phyloP scores from a whole-genome alignment of 1,140 invertebrate genomes.

The Eriocheir sinensis region DNA sequence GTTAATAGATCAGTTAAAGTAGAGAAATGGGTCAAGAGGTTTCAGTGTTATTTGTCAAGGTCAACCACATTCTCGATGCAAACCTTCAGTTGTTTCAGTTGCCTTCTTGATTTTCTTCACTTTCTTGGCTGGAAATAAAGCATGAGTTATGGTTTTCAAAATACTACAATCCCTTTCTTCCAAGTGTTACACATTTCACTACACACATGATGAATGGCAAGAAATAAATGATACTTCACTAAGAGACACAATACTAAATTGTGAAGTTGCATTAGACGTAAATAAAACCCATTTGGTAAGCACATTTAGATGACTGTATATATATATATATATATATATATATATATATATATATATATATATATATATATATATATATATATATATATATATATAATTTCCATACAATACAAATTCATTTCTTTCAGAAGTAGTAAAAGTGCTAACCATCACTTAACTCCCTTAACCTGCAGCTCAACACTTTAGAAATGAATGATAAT shows the following conservation, averaged over 20 bases:
- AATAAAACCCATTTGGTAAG: too few species aligned
- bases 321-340: too few species aligned
- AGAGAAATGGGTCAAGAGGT: slow-evolving; percentile 27
- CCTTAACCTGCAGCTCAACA: not conserved
- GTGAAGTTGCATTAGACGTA: too few species aligned
- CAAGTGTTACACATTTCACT: not conserved
- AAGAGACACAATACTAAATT: too few species aligned
- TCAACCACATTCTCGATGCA: slow-evolving; percentile 69
- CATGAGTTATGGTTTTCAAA: slow-evolving; percentile 35
- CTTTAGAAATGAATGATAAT: not conserved
- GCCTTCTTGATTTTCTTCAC: slow-evolving; percentile 55
- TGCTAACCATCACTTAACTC: too few species aligned
- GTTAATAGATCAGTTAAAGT: slow-evolving; percentile 54
- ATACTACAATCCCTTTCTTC: not conserved
- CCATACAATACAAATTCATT: too few species aligned
- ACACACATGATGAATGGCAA: not conserved
- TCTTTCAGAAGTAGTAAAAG: too few species aligned
- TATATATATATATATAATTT: too few species aligned
- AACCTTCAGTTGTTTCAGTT: slow-evolving; percentile 74
- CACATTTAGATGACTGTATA: too few species aligned
- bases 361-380: too few species aligned
- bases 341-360: too few species aligned
- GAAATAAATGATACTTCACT: not conserved
- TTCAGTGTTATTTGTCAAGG: slow-evolving; percentile 32
- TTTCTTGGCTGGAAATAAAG: slow-evolving; percentile 70